Percentiles rank a stretch among this genome's conserved stretches.
Conservation (phyloP, 2,113 vertebrate species). For the Rhinoptilus africanus region DNA sequence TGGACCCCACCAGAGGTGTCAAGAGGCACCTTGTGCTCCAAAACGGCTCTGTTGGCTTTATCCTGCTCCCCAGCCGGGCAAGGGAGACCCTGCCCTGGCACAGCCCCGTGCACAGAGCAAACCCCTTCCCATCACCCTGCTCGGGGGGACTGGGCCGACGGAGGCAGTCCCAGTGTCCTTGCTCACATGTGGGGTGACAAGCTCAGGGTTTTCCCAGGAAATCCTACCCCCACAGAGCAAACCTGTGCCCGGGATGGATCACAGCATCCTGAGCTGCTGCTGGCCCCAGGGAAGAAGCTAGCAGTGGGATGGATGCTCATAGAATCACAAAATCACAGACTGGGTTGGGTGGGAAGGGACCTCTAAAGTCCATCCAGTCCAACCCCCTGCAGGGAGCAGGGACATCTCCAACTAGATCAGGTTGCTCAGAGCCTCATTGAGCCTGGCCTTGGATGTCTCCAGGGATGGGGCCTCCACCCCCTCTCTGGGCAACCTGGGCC, state of each 20-base stretch:
- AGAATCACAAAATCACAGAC: too few species aligned
- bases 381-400: too few species aligned
- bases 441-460: too few species aligned
- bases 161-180: background rate
- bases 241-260: rapidly evolving
- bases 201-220: background rate
- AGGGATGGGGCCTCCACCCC: too few species aligned
- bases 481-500: too few species aligned
- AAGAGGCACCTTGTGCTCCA: background rate
- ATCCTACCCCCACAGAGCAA: background rate
- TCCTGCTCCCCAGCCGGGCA: background rate
- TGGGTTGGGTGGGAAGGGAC: too few species aligned
- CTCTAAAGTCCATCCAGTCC: too few species aligned
- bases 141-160: rapidly evolving
- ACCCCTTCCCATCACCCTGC: background rate
- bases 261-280: background rate
- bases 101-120: background rate
- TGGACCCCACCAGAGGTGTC: background rate
- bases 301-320: background rate
- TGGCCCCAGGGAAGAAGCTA: background rate
- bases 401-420: too few species aligned
- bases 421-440: too few species aligned
- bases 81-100: background rate
- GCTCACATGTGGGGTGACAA: background rate
- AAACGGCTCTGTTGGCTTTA: background rate